These are phyloP conservation scores for Lycaena phlaeas DNA, from an alignment of 2,888 invertebrate genomes.

Conservation along the genomic window DNA sequence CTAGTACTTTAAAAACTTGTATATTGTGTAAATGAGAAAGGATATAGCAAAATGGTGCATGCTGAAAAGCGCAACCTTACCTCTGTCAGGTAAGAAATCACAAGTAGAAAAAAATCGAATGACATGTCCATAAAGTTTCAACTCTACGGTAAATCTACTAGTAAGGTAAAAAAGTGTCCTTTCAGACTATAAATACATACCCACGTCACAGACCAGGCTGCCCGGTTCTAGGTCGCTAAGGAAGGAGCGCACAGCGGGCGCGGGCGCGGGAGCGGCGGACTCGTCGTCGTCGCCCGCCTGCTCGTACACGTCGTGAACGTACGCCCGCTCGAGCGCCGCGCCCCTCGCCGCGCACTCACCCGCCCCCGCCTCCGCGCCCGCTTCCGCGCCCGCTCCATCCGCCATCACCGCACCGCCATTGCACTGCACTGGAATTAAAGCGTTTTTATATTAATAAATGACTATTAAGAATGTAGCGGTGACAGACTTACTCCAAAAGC, in stretches of 20 bases:
- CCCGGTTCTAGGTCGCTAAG: constrained; percentile 90
- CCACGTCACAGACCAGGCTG: constrained; percentile 94
- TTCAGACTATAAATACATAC: too few relatives aligned
- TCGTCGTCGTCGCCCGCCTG: constrained; percentile 81
- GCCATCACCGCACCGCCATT: constrained; percentile 67
- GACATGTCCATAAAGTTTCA: too few relatives aligned
- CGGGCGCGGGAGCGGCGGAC: constrained; percentile 21
- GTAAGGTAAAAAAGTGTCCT: too few relatives aligned
- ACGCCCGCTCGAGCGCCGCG: constrained; percentile 75
- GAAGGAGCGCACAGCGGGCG: constrained; percentile 76
- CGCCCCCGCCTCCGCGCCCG: constrained; percentile 28
- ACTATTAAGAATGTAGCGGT: too few relatives aligned
- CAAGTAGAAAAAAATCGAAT: too few relatives aligned
- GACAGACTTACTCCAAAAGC: too few relatives aligned
- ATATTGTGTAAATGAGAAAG: too few relatives aligned
- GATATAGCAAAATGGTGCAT: too few relatives aligned
- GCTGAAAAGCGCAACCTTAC: too few relatives aligned
- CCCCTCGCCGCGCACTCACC: constrained; percentile 48
- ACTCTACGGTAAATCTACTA: too few relatives aligned
- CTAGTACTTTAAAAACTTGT: too few relatives aligned
- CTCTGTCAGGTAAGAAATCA: too few relatives aligned
- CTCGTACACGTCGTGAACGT: constrained; percentile 97
- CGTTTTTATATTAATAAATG: not conserved
- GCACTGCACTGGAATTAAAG: constrained; percentile 39
- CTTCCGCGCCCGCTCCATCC: constrained; percentile 42